A percentile compares a stretch with the other conserved stretches of the same genome.
phyloP scores from a whole-genome alignment of 2,888 invertebrate species.

The Caenorhabditis auriculariae region DNA sequence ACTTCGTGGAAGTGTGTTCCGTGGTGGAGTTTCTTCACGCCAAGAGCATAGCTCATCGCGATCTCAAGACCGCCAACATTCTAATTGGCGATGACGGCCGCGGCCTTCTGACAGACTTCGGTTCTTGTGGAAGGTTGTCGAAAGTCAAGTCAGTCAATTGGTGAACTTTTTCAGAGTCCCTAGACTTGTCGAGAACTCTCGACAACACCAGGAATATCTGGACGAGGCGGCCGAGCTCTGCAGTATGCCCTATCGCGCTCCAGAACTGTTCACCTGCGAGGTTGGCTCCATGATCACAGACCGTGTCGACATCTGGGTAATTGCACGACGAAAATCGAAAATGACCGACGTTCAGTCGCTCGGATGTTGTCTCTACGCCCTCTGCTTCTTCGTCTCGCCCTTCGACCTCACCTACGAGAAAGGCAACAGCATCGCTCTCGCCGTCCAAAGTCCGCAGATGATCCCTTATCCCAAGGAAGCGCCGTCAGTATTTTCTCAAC shows the following conservation, averaged over 20 bases:
- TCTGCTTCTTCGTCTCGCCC: slow-evolving; percentile 82
- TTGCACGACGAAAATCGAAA: slow-evolving; percentile 19
- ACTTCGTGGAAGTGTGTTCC: slow-evolving; percentile 26
- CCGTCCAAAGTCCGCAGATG: slow-evolving; percentile 68
- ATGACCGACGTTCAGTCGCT: slow-evolving; percentile 71
- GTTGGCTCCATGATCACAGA: slow-evolving; percentile 80
- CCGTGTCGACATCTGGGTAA: slow-evolving; percentile 83
- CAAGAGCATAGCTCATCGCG: slow-evolving; percentile 67
- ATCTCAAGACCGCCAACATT: slow-evolving; percentile 83
- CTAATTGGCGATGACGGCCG: slow-evolving; percentile 73
- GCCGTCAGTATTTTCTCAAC: too few relatives aligned
- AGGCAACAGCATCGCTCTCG: slow-evolving; percentile 83
- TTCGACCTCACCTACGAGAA: slow-evolving; percentile 81
- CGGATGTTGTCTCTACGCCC: slow-evolving; percentile 81
- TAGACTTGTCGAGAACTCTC: slow-evolving; percentile 63
- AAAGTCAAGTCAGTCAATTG: too few relatives aligned
- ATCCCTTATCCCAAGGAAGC: slow-evolving; percentile 34
- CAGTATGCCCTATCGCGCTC: slow-evolving; percentile 84
- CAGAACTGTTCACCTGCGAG: slow-evolving; percentile 83
- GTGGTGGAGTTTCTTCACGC: slow-evolving; percentile 45
- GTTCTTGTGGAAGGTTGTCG: slow-evolving; percentile 66
- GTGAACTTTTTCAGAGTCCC: slow-evolving; percentile 59
- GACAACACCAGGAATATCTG: slow-evolving; percentile 68
- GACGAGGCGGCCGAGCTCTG: slow-evolving; percentile 82
- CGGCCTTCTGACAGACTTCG: slow-evolving; percentile 82